Percentiles rank a stretch among this genome's conserved stretches.
Evolutionary conservation across 2,797 vertebrate species (phyloP).

Genomic region (Sorex maritimensis): DNA sequence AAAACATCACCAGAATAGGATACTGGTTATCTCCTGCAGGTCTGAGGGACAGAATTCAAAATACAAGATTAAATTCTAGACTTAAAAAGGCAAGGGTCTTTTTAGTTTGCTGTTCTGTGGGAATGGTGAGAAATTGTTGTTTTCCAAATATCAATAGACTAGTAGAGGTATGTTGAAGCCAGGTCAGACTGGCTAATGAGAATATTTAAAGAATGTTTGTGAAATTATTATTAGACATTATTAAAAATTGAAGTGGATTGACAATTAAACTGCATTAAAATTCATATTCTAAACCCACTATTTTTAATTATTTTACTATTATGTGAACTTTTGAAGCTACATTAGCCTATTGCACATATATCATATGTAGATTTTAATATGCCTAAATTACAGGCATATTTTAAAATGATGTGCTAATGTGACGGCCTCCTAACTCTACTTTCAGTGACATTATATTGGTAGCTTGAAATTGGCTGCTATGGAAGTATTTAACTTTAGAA

Average conservation of each 20-base stretch:
- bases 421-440: background rate
- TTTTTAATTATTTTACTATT: conserved; percentile 2
- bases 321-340: background rate
- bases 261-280: conserved; percentile 15
- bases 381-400: background rate
- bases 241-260: conserved; percentile 50
- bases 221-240: conserved; percentile 3
- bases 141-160: background rate
- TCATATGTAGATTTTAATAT: too few relatives aligned
- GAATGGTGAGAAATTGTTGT: conserved; percentile 22
- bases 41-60: background rate
- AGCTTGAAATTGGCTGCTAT: background rate
- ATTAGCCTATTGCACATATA: background rate
- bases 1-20: background rate
- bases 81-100: background rate
- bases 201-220: background rate
- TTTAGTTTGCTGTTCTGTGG: background rate
- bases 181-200: background rate
- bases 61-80: background rate
- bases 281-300: background rate
- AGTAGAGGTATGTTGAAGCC: background rate
- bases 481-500: background rate
- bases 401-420: background rate
- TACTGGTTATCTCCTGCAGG: background rate
- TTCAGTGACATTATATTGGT: background rate